Base-by-base conservation (phyloP, 2,113 vertebrate genomes). In the Phocoena phocoena region DNA sequence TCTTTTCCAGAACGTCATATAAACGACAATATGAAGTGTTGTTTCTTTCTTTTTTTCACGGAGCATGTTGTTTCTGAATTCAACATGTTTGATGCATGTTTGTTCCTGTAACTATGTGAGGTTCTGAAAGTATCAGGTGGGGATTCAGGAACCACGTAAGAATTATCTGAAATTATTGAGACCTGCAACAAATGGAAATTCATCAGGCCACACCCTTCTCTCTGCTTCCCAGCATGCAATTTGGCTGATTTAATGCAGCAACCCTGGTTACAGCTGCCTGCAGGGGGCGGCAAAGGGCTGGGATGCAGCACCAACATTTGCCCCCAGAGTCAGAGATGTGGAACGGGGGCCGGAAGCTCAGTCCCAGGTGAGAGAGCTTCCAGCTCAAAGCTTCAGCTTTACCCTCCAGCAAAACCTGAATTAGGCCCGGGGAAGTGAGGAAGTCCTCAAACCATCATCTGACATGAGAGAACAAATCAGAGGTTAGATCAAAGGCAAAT, bases 91-190 rank as follows among this genome's bases (percentile, higher is more conserved):
- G 2, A 33, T 6, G 21, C 41, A 20, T 23, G 33, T 63, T 13
- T 28, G 15, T 26, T 50, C 71, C 41, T 63, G 47, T 36, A 20
- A 26, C 73, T 6, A 5, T 25, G 13, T n/a, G 26, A 38, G 36
- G 1, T 9, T 25, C 12, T 47, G n/a, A 36, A 44, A 47, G 14
- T 38, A 47, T 20, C 31, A 33, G 26, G 21, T 2, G 18, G 25
- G 14, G 3, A 12, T 50, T 89, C n/a, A 31, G 1, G 18, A 17
- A 60, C 15, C 1, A 50, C 8, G 0, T 2, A 18, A n/a, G 68
- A 53, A 8, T 15, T 20, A 20, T 8, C 33, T 53, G 50, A 53
- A 73, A 31, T 36, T 13, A 63, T 13, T 1, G 17, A 55, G 11
- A 20, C 53, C 63, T 15, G 10, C 21, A n/a, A 20, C 88, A 10